Percentiles rank a stretch among this genome's conserved stretches.
These are phyloP conservation scores for Papilio polytes DNA, from an alignment of 1,140 invertebrate genomes.

Conservation along the genomic window DNA sequence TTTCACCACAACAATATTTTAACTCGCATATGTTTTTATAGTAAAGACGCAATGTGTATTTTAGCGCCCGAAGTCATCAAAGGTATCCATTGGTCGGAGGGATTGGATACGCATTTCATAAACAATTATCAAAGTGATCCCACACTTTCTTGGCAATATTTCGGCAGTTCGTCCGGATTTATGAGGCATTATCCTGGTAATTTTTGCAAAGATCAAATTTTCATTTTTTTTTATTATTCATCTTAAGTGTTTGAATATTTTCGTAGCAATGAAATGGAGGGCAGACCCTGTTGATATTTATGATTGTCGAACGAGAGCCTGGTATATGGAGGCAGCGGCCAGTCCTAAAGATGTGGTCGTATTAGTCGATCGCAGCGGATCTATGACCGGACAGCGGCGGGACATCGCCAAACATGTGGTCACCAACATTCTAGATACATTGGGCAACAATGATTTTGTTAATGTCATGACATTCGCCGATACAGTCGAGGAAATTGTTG, in stretches of 20 bases:
- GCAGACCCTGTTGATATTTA: constrained; percentile 92
- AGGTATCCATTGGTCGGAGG: constrained; percentile 92
- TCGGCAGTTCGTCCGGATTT: constrained; percentile 97
- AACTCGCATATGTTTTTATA: constrained; percentile 1
- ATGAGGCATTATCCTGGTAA: constrained; percentile 96
- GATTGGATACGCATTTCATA: constrained; percentile 93
- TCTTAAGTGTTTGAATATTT: constrained; percentile 12
- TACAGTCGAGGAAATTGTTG: constrained; percentile 90
- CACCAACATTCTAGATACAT: constrained; percentile 97
- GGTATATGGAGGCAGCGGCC: constrained; percentile 98
- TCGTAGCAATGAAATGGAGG: constrained; percentile 87
- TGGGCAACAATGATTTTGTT: constrained; percentile 99
- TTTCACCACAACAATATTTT: background rate
- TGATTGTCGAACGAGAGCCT: constrained; percentile 94
- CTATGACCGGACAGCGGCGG: constrained; percentile 97
- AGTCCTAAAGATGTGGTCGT: constrained; percentile 99
- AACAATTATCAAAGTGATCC: constrained; percentile 95
- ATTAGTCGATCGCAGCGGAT: constrained; percentile 97
- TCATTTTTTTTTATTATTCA: background rate
- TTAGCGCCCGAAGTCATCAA: constrained; percentile 87
- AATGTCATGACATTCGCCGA: constrained; percentile 96
- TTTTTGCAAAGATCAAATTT: constrained; percentile 12
- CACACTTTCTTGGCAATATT: constrained; percentile 98
- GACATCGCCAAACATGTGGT: constrained; percentile 98
- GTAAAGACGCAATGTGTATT: constrained; percentile 51